A percentile compares a stretch with the other conserved stretches of the same genome.
phyloP scores from a whole-genome alignment of 2,113 vertebrate species.

The Peromyscus polionotus region DNA sequence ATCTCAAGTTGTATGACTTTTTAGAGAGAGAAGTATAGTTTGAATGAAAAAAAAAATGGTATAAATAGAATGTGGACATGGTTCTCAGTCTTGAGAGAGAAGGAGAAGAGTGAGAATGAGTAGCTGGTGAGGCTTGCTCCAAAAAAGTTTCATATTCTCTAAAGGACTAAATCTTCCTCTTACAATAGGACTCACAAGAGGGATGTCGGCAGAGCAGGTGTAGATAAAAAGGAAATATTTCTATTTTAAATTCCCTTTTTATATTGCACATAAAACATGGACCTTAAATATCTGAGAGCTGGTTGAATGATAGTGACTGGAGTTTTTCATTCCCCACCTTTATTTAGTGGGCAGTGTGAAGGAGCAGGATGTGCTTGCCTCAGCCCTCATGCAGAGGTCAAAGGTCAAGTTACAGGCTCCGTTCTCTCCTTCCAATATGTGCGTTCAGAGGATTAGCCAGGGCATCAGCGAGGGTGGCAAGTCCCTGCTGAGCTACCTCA shows the following conservation, averaged over 20 bases:
- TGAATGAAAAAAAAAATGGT: neutral
- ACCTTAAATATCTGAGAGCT: neutral
- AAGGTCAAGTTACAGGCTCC: neutral
- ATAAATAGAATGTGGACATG: neutral
- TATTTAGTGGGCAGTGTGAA: neutral
- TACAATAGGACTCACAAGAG: neutral
- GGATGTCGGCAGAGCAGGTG: accelerated
- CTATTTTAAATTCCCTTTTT: neutral
- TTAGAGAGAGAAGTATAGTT: neutral
- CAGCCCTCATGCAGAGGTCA: no score
- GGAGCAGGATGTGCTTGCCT: neutral
- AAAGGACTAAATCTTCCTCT: neutral
- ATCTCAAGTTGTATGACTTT: neutral
- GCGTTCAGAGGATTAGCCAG: neutral
- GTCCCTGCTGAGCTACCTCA: neutral
- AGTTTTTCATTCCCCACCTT: neutral
- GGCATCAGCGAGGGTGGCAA: neutral
- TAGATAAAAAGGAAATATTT: neutral
- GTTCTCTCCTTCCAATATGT: neutral
- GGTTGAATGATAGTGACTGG: neutral
- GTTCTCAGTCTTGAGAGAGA: neutral
- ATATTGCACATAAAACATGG: neutral
- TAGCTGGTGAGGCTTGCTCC: neutral
- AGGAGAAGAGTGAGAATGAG: neutral
- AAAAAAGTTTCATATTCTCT: neutral